A percentile compares a stretch with the other conserved stretches of the same genome.
These are phyloP conservation scores for Stegostoma tigrinum DNA, from an alignment of 2,113 vertebrate genomes.

Conservation along the genomic window DNA sequence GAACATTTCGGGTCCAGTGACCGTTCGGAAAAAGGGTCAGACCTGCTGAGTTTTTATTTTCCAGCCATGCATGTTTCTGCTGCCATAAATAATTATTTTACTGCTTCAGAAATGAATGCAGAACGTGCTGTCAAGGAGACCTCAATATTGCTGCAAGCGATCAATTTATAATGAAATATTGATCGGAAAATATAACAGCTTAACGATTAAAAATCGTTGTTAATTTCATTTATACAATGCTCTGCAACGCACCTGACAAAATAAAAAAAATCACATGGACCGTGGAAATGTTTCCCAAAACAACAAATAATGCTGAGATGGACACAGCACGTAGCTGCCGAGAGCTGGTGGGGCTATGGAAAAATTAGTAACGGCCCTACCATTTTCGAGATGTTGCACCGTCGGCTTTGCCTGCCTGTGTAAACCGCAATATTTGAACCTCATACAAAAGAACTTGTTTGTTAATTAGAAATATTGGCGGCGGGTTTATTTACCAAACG, in stretches of 20 bases:
- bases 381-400: not conserved
- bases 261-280: not conserved
- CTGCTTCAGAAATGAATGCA: not conserved
- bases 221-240: not conserved
- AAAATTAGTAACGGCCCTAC: not conserved
- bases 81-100: not conserved
- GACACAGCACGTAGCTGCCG: not conserved
- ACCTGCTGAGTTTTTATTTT: too few species aligned
- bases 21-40: too few species aligned
- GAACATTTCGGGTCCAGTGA: too few species aligned
- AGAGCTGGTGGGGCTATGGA: not conserved
- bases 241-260: not conserved
- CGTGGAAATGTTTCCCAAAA: not conserved
- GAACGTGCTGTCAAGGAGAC: not conserved
- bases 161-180: not conserved
- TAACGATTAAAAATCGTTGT: not conserved
- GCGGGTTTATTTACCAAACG: not conserved
- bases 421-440: not conserved
- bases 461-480: not conserved
- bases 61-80: too few species aligned
- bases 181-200: not conserved
- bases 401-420: not conserved
- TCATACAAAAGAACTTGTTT: not conserved
- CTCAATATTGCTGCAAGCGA: not conserved
- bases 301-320: not conserved